Conservation (phyloP, 2,888 invertebrate species). For the Dendrolimus pini region DNA sequence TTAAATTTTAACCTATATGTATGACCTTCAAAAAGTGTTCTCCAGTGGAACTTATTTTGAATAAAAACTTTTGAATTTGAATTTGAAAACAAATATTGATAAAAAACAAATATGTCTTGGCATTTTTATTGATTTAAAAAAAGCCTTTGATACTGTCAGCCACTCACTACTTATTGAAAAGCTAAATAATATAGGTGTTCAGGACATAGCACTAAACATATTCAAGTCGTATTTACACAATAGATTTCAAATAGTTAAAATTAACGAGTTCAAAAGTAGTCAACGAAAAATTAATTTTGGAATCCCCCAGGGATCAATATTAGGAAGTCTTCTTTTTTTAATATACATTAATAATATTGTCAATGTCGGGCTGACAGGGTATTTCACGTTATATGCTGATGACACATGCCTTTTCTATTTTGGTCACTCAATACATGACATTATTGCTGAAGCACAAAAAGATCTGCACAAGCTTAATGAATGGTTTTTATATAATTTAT, state of each 20-base stretch:
- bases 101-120: conserved; percentile 7
- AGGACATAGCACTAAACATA: conserved; percentile 2
- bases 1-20: too few species aligned
- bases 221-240: conserved; percentile 5
- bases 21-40: too few species aligned
- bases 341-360: conserved; percentile 2
- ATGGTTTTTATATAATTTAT: too few species aligned
- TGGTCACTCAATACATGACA: too few species aligned
- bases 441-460: too few species aligned
- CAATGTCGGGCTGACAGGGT: too few species aligned
- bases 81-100: too few species aligned
- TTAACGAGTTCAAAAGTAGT: background rate
- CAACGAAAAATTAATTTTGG: background rate
- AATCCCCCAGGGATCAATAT: conserved; percentile 7
- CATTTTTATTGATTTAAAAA: conserved; percentile 10
- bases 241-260: conserved; percentile 6
- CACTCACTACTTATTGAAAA: conserved; percentile 5
- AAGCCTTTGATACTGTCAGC: conserved; percentile 8
- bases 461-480: too few species aligned
- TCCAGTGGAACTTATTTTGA: too few species aligned
- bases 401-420: too few species aligned
- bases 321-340: conserved; percentile 5
- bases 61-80: too few species aligned
- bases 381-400: too few species aligned
- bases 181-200: conserved; percentile 3